A percentile compares a stretch with the other conserved stretches of the same genome.
These are phyloP conservation scores for Darevskia nairensis DNA, from an alignment of 2,797 vertebrate species.

Conservation along the genomic window DNA sequence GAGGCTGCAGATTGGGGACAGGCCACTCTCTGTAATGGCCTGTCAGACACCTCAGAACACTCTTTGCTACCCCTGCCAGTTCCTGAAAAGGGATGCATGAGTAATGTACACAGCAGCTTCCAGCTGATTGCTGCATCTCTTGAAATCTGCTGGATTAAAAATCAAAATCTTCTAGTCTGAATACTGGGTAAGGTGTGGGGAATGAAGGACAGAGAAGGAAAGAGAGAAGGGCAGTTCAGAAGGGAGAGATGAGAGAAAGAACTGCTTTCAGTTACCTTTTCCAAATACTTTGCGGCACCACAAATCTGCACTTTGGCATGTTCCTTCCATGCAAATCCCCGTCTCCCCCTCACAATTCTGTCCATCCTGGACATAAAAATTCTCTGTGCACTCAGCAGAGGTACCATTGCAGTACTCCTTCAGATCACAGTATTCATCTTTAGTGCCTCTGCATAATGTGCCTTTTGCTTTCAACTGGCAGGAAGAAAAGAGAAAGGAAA, in stretches of 20 bases:
- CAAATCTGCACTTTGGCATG: constrained; percentile 80
- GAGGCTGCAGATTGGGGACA: too few species aligned
- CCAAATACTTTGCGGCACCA: constrained; percentile 87
- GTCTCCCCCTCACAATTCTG: constrained; percentile 76
- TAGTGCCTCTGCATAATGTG: constrained; percentile 77
- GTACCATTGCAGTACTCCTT: constrained; percentile 87
- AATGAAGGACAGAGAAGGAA: neutral
- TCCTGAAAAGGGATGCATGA: neutral
- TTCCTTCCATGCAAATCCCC: constrained; percentile 85
- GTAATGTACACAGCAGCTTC: neutral
- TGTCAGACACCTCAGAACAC: neutral
- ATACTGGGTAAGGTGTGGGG: neutral
- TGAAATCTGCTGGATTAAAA: neutral
- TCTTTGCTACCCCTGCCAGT: too few species aligned
- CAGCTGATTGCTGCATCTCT: neutral
- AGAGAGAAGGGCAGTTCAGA: neutral
- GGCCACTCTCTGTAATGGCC: too few species aligned
- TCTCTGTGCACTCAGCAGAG: constrained; percentile 80
- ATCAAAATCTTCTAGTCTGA: neutral
- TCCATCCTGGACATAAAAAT: constrained; percentile 84
- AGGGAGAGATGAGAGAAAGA: neutral
- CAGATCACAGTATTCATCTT: constrained; percentile 83
- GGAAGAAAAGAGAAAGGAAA: neutral
- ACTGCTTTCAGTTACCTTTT: constrained; percentile 70
- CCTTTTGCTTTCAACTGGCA: constrained; percentile 79